Evolutionary conservation across 1,140 invertebrate genomes (phyloP).

Genomic region (Popillia japonica): DNA sequence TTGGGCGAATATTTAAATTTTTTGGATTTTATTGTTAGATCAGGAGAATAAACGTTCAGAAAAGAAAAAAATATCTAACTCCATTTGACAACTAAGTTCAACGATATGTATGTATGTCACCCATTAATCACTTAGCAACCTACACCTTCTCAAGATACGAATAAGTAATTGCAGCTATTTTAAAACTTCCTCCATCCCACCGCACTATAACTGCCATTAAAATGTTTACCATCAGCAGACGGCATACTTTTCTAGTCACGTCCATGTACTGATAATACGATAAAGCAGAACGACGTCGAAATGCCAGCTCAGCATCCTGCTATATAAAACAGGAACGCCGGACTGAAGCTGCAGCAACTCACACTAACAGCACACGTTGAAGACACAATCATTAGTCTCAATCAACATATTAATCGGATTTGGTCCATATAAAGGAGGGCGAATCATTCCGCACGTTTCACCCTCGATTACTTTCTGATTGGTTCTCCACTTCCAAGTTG

Average conservation of each 20-base stretch:
- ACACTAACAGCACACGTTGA: constrained; percentile 53
- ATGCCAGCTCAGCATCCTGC: constrained; percentile 45
- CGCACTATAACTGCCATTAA: too few relatives aligned
- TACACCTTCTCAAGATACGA: too few relatives aligned
- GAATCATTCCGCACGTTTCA: constrained; percentile 49
- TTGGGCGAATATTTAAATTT: too few relatives aligned
- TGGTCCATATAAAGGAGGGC: background rate
- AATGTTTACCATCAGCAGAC: background rate
- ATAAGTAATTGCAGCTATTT: too few relatives aligned
- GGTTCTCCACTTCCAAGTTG: background rate
- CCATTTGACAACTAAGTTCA: too few relatives aligned
- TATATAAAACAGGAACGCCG: constrained; percentile 26
- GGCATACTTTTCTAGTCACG: constrained; percentile 40
- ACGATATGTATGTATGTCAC: too few relatives aligned
- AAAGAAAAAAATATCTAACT: too few relatives aligned
- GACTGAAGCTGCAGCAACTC: constrained; percentile 49
- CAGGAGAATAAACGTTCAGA: too few relatives aligned
- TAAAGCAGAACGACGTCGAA: constrained; percentile 25
- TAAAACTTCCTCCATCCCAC: too few relatives aligned
- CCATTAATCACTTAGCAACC: too few relatives aligned
- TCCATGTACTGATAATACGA: constrained; percentile 37
- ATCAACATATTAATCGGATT: constrained; percentile 60
- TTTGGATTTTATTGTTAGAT: too few relatives aligned
- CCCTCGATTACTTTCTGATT: constrained; percentile 52
- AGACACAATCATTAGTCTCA: constrained; percentile 59